A percentile compares a stretch with the other conserved stretches of the same genome.
Evolutionary conservation across 92 coral and sea anemone genomes (phyloP).

Genomic region (Desmophyllum pertusum): DNA sequence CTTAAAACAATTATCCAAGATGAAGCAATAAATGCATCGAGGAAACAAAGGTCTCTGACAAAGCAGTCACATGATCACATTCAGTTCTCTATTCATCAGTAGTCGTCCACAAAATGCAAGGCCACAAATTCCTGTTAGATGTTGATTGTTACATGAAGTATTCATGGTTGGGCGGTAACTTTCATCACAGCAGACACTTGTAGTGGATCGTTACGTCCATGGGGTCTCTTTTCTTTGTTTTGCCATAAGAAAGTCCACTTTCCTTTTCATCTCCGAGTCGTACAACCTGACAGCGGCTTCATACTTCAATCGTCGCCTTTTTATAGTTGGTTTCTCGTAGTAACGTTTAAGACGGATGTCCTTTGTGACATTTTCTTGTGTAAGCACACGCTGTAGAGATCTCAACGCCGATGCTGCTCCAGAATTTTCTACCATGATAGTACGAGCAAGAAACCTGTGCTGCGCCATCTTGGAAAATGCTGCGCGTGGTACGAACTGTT

Average conservation of each 20-base stretch:
- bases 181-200: not conserved
- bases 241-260: conserved; percentile 84
- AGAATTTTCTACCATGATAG: conserved; percentile 82
- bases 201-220: conserved; percentile 65
- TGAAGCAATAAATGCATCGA: no score
- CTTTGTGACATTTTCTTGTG: conserved; percentile 82
- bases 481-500: conserved; percentile 13
- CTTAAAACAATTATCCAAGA: no score
- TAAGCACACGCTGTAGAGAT: conserved; percentile 77
- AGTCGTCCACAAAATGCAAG: no score
- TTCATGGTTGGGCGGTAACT: not conserved
- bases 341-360: conserved; percentile 85
- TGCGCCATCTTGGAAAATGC: conserved; percentile 91
- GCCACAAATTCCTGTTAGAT: no score
- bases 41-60: no score
- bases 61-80: no score
- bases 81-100: no score
- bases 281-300: conserved; percentile 84
- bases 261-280: conserved; percentile 87
- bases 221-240: conserved; percentile 93
- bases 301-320: conserved; percentile 90
- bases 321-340: conserved; percentile 95
- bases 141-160: not conserved
- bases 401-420: conserved; percentile 76
- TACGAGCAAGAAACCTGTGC: conserved; percentile 87